These are phyloP conservation scores for Enteromius mattozi DNA, from an alignment of 2,797 vertebrate species.

Conservation along the genomic window DNA sequence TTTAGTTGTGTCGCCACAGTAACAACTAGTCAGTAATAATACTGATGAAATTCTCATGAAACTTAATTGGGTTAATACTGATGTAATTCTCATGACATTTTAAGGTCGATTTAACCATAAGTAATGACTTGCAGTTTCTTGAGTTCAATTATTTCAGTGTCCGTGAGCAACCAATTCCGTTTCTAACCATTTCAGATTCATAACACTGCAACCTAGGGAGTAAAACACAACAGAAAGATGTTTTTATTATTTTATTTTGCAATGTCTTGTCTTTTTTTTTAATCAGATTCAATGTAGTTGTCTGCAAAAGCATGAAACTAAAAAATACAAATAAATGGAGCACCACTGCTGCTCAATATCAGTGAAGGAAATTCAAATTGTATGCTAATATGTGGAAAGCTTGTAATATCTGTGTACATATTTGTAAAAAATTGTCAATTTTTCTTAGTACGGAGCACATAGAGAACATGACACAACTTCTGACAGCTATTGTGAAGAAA, in stretches of 20 bases:
- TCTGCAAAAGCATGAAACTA: neutral
- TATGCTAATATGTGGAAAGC: neutral
- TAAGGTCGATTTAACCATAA: neutral
- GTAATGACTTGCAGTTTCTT: neutral
- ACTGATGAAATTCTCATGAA: neutral
- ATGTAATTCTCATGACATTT: neutral
- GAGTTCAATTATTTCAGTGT: neutral
- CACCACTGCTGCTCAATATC: neutral
- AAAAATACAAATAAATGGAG: neutral
- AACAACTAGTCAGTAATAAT: neutral
- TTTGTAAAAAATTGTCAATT: neutral
- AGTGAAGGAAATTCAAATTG: neutral
- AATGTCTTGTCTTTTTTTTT: neutral
- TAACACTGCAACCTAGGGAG: neutral
- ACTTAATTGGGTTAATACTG: neutral
- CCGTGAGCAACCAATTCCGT: neutral
- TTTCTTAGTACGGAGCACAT: slow-evolving; percentile 54
- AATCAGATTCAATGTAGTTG: neutral
- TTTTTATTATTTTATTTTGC: neutral
- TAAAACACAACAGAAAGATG: neutral
- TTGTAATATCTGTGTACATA: neutral
- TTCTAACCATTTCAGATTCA: neutral
- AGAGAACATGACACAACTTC: slow-evolving; percentile 56
- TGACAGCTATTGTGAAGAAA: slow-evolving; percentile 89
- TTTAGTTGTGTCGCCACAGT: neutral